These are phyloP conservation scores for Melanerpes formicivorus DNA, from an alignment of 2,113 vertebrate genomes.

Conservation along the genomic window DNA sequence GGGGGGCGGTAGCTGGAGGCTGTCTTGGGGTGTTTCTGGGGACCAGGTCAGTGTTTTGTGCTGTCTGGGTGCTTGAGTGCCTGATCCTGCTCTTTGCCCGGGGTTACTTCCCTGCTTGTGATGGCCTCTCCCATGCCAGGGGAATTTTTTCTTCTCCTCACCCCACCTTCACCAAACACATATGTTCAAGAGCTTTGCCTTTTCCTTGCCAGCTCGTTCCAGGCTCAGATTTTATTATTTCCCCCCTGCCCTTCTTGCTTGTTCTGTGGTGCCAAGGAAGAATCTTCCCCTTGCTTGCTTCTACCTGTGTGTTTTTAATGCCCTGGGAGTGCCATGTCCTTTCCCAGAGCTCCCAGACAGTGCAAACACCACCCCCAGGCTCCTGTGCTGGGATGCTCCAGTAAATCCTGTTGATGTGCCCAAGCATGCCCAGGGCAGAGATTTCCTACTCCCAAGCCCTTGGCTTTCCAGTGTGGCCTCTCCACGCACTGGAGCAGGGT, in stretches of 20 bases:
- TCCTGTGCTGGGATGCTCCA: accelerated
- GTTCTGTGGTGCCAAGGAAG: not conserved
- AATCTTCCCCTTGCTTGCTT: not conserved
- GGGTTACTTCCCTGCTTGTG: not conserved
- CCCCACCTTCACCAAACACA: not conserved
- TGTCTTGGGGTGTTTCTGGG: not conserved
- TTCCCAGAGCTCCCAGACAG: not conserved
- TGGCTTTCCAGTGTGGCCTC: not conserved
- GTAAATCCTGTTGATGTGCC: not conserved
- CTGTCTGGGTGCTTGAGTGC: not conserved
- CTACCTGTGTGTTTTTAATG: not conserved
- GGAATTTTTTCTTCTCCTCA: not conserved
- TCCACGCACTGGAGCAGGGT: accelerated
- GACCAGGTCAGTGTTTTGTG: accelerated
- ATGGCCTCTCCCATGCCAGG: not conserved
- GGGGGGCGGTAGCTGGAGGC: not conserved
- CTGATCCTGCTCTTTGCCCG: not conserved
- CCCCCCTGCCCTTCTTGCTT: not conserved
- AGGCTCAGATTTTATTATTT: not conserved
- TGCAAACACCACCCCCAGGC: not conserved
- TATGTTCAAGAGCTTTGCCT: not conserved
- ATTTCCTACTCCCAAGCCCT: not conserved
- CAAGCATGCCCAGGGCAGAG: not conserved
- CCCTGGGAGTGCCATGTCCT: not conserved
- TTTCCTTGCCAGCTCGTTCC: not conserved